Conservation (phyloP, 2,113 vertebrate genomes). For the Aviceda subcristata region DNA sequence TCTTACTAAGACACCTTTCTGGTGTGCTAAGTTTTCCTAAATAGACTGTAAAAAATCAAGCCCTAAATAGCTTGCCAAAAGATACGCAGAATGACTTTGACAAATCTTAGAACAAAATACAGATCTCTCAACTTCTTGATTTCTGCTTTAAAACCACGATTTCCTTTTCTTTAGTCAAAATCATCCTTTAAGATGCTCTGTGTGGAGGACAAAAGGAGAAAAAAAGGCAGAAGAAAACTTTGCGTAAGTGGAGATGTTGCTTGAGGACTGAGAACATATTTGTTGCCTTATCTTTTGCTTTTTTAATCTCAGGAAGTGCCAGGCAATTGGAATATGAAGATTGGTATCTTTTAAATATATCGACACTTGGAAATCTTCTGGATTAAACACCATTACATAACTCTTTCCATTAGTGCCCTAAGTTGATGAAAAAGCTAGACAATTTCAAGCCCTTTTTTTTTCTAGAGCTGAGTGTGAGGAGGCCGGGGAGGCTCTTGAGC, state of each 20-base stretch:
- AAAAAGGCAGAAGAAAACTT: neutral
- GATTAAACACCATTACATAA: constrained; percentile 21
- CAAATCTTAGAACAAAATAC: neutral
- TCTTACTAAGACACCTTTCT: neutral
- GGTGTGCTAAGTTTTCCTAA: neutral
- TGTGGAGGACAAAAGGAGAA: neutral
- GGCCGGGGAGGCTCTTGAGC: neutral
- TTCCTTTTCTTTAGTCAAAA: neutral
- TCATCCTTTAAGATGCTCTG: neutral
- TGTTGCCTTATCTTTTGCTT: neutral
- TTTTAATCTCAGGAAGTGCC: neutral
- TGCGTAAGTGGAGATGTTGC: neutral
- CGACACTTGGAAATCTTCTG: constrained; percentile 52
- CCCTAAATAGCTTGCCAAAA: neutral
- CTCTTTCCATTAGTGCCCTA: constrained; percentile 32
- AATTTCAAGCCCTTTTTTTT: neutral
- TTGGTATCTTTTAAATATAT: constrained; percentile 53
- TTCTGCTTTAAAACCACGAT: neutral
- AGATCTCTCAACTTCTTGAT: neutral
- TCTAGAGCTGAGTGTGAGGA: neutral
- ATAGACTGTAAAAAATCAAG: neutral
- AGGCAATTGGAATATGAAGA: constrained; percentile 30
- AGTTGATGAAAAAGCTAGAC: constrained; percentile 41
- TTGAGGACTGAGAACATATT: neutral
- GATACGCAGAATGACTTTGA: neutral